Evolutionary conservation across 2,888 invertebrate species (phyloP).

Genomic region (Harpagoxenus sublaevis): DNA sequence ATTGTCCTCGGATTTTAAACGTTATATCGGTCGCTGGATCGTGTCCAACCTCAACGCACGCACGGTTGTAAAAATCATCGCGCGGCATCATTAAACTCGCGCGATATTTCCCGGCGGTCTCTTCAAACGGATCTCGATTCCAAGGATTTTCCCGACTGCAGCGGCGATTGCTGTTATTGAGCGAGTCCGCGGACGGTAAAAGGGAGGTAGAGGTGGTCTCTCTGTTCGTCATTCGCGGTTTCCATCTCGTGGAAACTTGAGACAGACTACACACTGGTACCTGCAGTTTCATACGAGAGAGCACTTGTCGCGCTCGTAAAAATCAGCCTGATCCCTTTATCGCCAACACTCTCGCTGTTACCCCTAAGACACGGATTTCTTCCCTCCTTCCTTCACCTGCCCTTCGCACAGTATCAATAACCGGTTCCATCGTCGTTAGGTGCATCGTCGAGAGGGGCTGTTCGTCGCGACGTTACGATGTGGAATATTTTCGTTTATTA

Average conservation of each 20-base stretch:
- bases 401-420: constrained; percentile 79
- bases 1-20: background rate
- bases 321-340: constrained; percentile 84
- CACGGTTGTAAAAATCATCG: constrained; percentile 31
- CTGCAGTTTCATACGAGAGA: constrained; percentile 53
- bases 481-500: constrained; percentile 23
- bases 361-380: constrained; percentile 77
- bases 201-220: constrained; percentile 21
- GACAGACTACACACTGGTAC: constrained; percentile 55
- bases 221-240: constrained; percentile 58
- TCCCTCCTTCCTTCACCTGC: constrained; percentile 62
- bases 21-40: background rate
- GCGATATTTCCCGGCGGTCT: constrained; percentile 34
- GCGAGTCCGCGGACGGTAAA: constrained; percentile 25
- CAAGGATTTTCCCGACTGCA: constrained; percentile 42
- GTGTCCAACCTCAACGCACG: background rate
- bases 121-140: constrained; percentile 46
- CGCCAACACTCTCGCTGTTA: constrained; percentile 79
- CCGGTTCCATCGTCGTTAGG: constrained; percentile 73
- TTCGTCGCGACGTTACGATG: constrained; percentile 48
- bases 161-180: constrained; percentile 60
- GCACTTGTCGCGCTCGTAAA: constrained; percentile 77
- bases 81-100: constrained; percentile 36
- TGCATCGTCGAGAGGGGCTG: constrained; percentile 58
- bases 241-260: constrained; percentile 65